phyloP scores from a whole-genome alignment of 2,113 vertebrate genomes.

The Corythaeola cristata region DNA sequence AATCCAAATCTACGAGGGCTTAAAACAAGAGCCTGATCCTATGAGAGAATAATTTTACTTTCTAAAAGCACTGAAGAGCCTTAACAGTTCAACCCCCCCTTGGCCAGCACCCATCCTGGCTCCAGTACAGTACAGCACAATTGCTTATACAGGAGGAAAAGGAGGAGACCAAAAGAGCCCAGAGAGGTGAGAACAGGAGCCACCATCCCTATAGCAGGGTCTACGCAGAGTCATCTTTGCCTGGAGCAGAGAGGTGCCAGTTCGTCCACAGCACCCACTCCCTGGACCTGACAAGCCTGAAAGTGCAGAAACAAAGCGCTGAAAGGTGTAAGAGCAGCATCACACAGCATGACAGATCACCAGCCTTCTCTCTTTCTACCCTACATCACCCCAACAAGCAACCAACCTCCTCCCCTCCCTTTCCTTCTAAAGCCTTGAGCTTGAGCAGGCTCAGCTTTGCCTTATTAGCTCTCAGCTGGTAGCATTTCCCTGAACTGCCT shows the following conservation, averaged over 20 bases:
- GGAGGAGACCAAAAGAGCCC: neutral
- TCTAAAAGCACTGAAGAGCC: neutral
- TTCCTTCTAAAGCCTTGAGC: neutral
- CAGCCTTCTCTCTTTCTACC: neutral
- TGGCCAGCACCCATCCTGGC: neutral
- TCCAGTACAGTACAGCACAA: neutral
- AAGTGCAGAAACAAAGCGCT: fast-evolving
- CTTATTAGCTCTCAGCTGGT: neutral
- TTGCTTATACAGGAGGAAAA: neutral
- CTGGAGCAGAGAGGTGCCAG: neutral
- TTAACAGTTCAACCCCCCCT: fast-evolving
- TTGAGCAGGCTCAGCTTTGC: neutral
- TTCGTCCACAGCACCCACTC: neutral
- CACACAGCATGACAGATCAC: fast-evolving
- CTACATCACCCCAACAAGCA: neutral
- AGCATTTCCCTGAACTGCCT: neutral
- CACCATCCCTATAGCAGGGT: neutral
- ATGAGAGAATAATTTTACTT: neutral
- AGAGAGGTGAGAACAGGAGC: neutral
- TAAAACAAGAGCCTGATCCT: neutral
- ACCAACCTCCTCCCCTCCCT: neutral
- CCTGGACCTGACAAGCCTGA: neutral
- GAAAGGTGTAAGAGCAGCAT: neutral
- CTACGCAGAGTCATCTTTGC: neutral
- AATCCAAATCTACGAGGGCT: neutral